Conservation (phyloP, 2,888 invertebrate species). For the Ectemnius continuus region DNA sequence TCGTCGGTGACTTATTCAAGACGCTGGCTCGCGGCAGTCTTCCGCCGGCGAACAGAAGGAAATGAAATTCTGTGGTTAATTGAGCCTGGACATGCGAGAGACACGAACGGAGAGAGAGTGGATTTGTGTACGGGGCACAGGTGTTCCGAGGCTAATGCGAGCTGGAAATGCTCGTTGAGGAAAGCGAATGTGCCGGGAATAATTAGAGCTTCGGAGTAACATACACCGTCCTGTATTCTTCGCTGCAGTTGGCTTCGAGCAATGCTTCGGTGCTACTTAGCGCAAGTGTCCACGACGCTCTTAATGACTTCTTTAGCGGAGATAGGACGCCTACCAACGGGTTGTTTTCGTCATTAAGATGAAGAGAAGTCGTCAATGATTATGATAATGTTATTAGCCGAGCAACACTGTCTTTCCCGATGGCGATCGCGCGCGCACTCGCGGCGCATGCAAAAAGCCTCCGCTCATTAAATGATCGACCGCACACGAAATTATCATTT, state of each 20-base stretch:
- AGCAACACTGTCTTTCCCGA: constrained; percentile 35
- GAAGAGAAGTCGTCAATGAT: no score
- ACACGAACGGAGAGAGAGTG: constrained; percentile 54
- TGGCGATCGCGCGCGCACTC: no score
- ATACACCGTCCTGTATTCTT: background rate
- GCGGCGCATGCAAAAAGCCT: constrained; percentile 16
- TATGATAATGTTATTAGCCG: constrained; percentile 51
- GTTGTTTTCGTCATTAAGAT: no score
- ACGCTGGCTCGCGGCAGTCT: no score
- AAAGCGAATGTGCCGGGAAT: constrained; percentile 4
- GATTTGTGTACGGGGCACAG: constrained; percentile 58
- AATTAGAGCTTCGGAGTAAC: background rate
- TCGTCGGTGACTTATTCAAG: background rate
- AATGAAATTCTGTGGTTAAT: constrained; percentile 72
- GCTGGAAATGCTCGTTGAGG: constrained; percentile 38
- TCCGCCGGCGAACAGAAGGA: constrained; percentile 44
- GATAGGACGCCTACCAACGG: no score
- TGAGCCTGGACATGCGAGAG: constrained; percentile 65
- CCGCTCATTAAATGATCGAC: background rate
- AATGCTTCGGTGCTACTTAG: no score
- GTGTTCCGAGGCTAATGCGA: constrained; percentile 61
- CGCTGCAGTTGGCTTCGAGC: background rate
- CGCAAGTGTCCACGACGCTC: no score
- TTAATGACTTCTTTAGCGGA: no score
- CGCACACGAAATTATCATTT: constrained; percentile 41